Conservation (phyloP, 2,113 vertebrate genomes). For the Carassius carassius region DNA sequence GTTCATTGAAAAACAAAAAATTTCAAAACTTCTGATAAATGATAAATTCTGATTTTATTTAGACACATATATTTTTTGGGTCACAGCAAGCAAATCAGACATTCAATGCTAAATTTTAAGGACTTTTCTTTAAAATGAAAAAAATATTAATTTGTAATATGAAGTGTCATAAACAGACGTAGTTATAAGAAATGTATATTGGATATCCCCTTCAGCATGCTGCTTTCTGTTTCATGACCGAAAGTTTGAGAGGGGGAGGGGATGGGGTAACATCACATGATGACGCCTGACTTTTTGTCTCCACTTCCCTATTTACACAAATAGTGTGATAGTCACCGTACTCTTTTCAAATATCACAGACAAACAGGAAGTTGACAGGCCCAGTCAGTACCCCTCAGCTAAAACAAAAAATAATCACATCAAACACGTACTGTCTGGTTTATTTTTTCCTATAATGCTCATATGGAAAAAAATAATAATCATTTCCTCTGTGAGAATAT, state of each 20-base stretch:
- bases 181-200: not conserved
- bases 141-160: conserved; percentile 7
- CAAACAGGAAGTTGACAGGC: not conserved
- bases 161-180: not conserved
- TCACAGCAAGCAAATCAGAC: not conserved
- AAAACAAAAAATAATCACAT: not conserved
- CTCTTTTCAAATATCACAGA: conserved; percentile 15
- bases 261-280: conserved; percentile 35
- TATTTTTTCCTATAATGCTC: not conserved
- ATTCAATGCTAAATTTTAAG: not conserved
- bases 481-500: not conserved
- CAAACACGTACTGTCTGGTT: not conserved
- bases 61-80: not conserved
- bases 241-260: conserved; percentile 20
- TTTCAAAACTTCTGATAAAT: no score
- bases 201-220: conserved; percentile 49
- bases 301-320: conserved; percentile 47
- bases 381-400: not conserved
- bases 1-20: no score
- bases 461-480: not conserved
- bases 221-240: conserved; percentile 31
- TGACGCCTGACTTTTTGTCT: conserved; percentile 29
- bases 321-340: not conserved
- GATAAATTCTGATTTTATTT: no score
- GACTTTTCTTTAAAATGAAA: not conserved